Conservation (phyloP, 2,113 vertebrate genomes). For the Ibidorhyncha struthersii region DNA sequence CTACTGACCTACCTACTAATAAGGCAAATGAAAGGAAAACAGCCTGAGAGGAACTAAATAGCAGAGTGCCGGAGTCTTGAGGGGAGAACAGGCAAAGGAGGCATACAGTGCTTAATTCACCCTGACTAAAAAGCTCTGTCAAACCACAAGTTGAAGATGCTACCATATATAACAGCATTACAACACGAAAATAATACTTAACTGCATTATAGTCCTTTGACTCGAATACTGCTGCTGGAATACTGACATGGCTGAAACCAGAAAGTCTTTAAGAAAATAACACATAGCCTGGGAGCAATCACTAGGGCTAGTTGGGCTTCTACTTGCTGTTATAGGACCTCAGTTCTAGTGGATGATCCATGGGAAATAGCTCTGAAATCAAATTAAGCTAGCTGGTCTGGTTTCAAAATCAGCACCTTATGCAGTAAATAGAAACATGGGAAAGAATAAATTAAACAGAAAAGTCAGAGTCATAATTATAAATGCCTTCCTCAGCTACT, state of each 20-base stretch:
- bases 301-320: neutral
- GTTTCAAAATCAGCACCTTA: neutral
- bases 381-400: neutral
- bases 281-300: neutral
- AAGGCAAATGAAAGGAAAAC: slow-evolving; percentile 74
- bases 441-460: slow-evolving; percentile 4
- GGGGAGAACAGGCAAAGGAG: slow-evolving; percentile 35
- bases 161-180: slow-evolving; percentile 4
- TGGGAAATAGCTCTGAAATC: slow-evolving; percentile 2
- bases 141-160: slow-evolving; percentile 49
- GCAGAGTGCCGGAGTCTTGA: slow-evolving; percentile 40
- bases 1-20: slow-evolving; percentile 73
- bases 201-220: slow-evolving; percentile 14
- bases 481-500: neutral
- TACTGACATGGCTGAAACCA: neutral
- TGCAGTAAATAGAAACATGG: neutral
- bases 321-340: neutral
- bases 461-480: neutral
- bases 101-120: slow-evolving; percentile 38
- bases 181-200: slow-evolving; percentile 1
- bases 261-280: slow-evolving; percentile 3
- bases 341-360: neutral
- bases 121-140: slow-evolving; percentile 53
- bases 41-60: slow-evolving; percentile 67
- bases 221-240: neutral